Conservation (phyloP, 2,888 invertebrate species). For the Teleogryllus oceanicus region DNA sequence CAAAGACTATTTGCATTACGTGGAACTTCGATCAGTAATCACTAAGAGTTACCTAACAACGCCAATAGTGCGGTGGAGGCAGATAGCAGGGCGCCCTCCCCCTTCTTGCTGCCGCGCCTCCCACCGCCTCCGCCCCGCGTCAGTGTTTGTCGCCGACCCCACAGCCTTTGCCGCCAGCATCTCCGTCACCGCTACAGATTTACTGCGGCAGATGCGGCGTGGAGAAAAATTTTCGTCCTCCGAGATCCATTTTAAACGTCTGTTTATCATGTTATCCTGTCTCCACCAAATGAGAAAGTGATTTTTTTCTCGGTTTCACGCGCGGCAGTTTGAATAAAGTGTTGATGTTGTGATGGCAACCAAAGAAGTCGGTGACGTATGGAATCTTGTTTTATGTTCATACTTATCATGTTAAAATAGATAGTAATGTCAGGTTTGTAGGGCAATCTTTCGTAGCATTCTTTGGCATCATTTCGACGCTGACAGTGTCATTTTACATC, state of each 20-base stretch:
- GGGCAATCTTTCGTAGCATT: background rate
- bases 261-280: conserved; percentile 7
- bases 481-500: no score
- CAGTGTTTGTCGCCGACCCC: background rate
- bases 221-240: background rate
- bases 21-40: no score
- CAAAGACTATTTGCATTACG: no score
- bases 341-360: background rate
- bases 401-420: conserved; percentile 1
- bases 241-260: background rate
- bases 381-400: background rate
- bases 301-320: background rate
- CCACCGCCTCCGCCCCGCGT: no score
- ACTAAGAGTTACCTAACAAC: no score
- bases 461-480: background rate
- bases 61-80: no score
- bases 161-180: background rate
- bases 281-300: background rate
- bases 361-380: no score
- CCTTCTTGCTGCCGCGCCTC: no score
- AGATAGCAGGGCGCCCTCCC: no score
- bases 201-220: background rate
- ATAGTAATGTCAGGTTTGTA: background rate
- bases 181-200: background rate
- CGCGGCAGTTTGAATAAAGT: background rate